A percentile compares a stretch with the other conserved stretches of the same genome.
These are phyloP conservation scores for Anthophora plumipes DNA, from an alignment of 2,888 invertebrate species.

Conservation along the genomic window DNA sequence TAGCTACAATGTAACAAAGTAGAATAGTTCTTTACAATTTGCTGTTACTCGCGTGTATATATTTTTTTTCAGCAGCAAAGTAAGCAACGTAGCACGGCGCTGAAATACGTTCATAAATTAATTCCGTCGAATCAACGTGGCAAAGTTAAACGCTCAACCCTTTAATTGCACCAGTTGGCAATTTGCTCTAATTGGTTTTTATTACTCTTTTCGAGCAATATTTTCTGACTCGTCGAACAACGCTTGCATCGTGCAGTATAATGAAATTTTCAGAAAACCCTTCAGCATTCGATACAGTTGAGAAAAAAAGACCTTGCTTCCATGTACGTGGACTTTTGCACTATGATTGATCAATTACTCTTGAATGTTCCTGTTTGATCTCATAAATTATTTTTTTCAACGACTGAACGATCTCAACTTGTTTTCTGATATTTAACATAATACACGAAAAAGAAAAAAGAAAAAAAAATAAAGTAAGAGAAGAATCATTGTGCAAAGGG, in stretches of 20 bases:
- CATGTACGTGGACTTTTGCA: background rate
- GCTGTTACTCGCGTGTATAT: background rate
- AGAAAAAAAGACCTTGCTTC: background rate
- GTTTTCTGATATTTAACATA: too few relatives aligned
- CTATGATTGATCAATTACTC: too few relatives aligned
- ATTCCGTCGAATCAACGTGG: slow-evolving; percentile 53
- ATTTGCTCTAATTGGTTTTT: slow-evolving; percentile 56
- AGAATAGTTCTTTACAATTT: background rate
- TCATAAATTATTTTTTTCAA: too few relatives aligned
- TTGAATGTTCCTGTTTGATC: too few relatives aligned
- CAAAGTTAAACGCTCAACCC: slow-evolving; percentile 48
- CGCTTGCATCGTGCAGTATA: background rate
- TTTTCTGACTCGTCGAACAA: slow-evolving; percentile 38
- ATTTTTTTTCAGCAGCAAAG: background rate
- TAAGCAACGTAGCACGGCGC: slow-evolving; percentile 17
- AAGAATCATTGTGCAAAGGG: background rate
- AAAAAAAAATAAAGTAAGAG: background rate
- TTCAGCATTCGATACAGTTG: background rate
- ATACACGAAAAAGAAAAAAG: too few relatives aligned
- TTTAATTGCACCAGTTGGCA: slow-evolving; percentile 50
- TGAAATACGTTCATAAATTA: slow-evolving; percentile 53
- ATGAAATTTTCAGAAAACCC: slow-evolving; percentile 20
- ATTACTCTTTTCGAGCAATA: slow-evolving; percentile 51
- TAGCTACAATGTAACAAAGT: background rate
- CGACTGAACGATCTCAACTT: too few relatives aligned